Percentiles rank a stretch among this genome's conserved stretches.
Conservation (phyloP, 2,113 vertebrate genomes). For the Gadus macrocephalus region DNA sequence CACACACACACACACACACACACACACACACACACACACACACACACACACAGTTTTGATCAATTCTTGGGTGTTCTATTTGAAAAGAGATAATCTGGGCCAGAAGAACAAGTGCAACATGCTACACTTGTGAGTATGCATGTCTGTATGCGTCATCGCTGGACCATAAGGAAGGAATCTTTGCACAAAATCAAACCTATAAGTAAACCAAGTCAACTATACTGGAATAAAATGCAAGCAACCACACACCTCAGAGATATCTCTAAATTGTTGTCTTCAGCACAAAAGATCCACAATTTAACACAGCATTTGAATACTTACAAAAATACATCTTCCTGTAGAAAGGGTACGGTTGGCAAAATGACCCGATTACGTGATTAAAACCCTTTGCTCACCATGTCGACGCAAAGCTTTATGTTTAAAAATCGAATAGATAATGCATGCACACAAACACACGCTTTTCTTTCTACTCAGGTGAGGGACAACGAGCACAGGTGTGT, state of each 20-base stretch:
- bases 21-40: neutral
- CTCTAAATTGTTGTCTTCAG: too few species aligned
- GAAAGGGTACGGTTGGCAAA: neutral
- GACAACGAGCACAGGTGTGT: neutral
- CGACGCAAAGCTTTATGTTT: neutral
- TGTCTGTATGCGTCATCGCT: too few species aligned
- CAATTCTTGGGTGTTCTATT: too few species aligned
- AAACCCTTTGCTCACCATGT: too few species aligned
- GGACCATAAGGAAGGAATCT: too few species aligned
- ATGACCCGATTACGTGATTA: neutral
- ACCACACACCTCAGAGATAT: too few species aligned
- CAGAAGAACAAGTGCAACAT: too few species aligned
- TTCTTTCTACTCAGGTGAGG: slow-evolving; percentile 15
- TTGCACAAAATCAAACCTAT: too few species aligned
- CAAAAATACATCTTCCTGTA: slow-evolving; percentile 12
- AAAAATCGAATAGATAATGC: neutral
- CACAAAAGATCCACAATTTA: slow-evolving; percentile 31
- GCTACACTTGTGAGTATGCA: too few species aligned
- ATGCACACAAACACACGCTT: neutral
- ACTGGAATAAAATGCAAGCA: too few species aligned
- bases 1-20: neutral
- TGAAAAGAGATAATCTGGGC: too few species aligned
- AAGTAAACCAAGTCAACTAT: too few species aligned
- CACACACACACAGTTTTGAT: slow-evolving; percentile 20
- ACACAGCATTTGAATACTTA: slow-evolving; percentile 16